phyloP scores from a whole-genome alignment of 2,113 vertebrate genomes.

The Gallinago paraguaiae region DNA sequence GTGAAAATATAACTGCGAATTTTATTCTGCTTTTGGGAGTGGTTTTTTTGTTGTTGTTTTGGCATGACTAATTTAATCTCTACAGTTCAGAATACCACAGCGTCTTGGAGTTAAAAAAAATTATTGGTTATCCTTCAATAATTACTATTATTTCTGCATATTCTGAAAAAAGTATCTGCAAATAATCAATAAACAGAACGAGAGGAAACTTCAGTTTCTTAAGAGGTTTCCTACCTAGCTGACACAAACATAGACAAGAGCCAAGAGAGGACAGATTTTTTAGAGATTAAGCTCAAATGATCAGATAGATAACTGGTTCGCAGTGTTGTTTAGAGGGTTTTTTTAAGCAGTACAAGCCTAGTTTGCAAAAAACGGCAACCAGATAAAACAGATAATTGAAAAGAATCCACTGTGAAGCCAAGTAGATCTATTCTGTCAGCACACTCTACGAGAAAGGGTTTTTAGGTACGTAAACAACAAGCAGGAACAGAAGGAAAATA shows the following conservation, averaged over 20 bases:
- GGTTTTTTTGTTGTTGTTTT: not conserved
- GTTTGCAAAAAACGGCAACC: not conserved
- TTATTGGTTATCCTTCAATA: not conserved
- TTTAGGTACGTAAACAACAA: not conserved
- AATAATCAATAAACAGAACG: not conserved
- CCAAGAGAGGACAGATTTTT: not conserved
- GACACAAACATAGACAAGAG: not conserved
- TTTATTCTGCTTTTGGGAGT: not conserved
- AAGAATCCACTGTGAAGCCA: not conserved
- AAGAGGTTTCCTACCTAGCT: not conserved
- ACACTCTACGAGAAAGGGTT: not conserved
- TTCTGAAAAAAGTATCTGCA: not conserved
- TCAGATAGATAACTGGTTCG: not conserved
- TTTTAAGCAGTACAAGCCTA: not conserved
- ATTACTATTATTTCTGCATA: not conserved
- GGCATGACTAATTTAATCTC: not conserved
- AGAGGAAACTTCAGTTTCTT: not conserved
- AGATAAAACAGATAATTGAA: not conserved
- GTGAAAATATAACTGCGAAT: not conserved
- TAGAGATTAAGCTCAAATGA: not conserved
- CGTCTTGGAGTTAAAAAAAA: not conserved
- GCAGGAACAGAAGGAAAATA: not conserved
- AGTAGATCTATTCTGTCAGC: not conserved
- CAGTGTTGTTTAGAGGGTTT: not conserved
- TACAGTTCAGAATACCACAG: not conserved